phyloP scores from a whole-genome alignment of 2,113 vertebrate genomes.

The Ailurus styani region DNA sequence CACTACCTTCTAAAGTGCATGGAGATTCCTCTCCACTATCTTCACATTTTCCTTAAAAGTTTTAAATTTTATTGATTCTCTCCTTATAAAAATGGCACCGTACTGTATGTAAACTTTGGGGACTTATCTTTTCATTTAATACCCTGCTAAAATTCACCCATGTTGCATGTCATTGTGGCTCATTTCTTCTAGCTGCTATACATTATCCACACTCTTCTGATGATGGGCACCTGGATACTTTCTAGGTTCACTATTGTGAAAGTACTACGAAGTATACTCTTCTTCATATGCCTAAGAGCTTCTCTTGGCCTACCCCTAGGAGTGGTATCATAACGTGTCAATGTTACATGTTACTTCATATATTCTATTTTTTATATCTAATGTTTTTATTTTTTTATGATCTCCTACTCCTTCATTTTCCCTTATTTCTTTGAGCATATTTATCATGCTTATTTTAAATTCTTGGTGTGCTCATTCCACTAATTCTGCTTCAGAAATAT shows the following conservation, averaged over 20 bases:
- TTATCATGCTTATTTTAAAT: conserved; percentile 15
- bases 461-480: neutral
- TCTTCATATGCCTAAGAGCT: neutral
- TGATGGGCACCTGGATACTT: neutral
- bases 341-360: neutral
- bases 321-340: neutral
- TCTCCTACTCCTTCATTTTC: neutral
- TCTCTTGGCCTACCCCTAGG: neutral
- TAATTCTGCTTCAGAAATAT: neutral
- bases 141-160: neutral
- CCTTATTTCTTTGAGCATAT: neutral
- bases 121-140: neutral
- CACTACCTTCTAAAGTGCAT: neutral
- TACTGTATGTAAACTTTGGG: neutral
- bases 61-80: neutral
- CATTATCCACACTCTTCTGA: neutral
- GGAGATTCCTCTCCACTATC: neutral
- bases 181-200: neutral
- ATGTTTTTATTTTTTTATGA: neutral
- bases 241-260: neutral
- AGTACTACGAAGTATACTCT: neutral
- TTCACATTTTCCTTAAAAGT: neutral
- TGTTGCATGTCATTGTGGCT: neutral
- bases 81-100: neutral
- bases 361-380: neutral